A percentile compares a stretch with the other conserved stretches of the same genome.
These are phyloP conservation scores for Plodia interpunctella DNA, from an alignment of 1,140 invertebrate species.

Conservation along the genomic window DNA sequence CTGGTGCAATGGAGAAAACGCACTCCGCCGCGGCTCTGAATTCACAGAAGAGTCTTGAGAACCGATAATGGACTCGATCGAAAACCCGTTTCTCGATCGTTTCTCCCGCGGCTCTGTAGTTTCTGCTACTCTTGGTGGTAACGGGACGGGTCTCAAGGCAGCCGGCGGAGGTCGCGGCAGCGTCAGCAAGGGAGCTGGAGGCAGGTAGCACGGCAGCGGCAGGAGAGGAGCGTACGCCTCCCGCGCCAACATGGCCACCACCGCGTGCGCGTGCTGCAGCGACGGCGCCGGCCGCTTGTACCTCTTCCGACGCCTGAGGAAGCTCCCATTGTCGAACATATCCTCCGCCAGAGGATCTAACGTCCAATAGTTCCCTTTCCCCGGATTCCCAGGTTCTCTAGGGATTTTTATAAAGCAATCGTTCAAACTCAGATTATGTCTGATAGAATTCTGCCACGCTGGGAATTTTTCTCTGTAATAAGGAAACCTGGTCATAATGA, in stretches of 20 bases:
- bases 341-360: constrained; percentile 97
- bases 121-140: constrained; percentile 54
- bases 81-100: constrained; percentile 71
- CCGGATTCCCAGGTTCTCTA: constrained; percentile 97
- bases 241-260: constrained; percentile 67
- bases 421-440: constrained; percentile 98
- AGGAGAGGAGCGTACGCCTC: constrained; percentile 69
- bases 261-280: constrained; percentile 67
- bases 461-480: constrained; percentile 97
- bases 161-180: constrained; percentile 64
- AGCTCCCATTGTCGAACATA: constrained; percentile 99
- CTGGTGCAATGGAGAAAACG: constrained; percentile 67
- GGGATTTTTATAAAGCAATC: constrained; percentile 99
- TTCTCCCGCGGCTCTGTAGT: constrained; percentile 57
- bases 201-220: constrained; percentile 66
- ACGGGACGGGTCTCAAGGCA: constrained; percentile 58
- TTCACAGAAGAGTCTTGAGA: constrained; percentile 42
- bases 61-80: constrained; percentile 72
- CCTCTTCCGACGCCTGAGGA: constrained; percentile 94
- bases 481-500: constrained; percentile 98
- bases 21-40: constrained; percentile 57
- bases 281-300: constrained; percentile 89
- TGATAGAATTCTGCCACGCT: constrained; percentile 97
- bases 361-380: constrained; percentile 99
- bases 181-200: constrained; percentile 57